Conservation (phyloP, 2,888 invertebrate species). For the Alsophila aescularia region DNA sequence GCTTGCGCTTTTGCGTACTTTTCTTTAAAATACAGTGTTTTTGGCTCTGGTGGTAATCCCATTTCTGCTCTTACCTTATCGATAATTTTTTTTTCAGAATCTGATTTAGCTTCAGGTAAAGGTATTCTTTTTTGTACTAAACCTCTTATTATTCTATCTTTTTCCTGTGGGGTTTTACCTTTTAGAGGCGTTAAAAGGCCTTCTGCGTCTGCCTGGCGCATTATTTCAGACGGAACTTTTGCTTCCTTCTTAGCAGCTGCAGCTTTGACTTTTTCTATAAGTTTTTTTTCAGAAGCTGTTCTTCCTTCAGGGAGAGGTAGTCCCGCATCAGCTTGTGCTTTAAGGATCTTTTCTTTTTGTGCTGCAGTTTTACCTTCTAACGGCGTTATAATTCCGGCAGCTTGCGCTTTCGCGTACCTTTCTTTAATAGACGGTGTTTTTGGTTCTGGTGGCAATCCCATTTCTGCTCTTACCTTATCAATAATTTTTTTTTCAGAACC, state of each 20-base stretch:
- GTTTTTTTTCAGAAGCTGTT: constrained; percentile 39
- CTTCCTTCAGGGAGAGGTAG: constrained; percentile 39
- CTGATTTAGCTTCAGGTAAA: constrained; percentile 37
- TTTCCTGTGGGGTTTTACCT: constrained; percentile 43
- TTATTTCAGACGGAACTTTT: no score
- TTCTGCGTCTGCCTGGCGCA: no score
- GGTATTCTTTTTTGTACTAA: constrained; percentile 35
- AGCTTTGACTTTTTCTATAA: constrained; percentile 26
- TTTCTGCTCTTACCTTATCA: constrained; percentile 37
- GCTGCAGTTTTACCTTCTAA: constrained; percentile 39
- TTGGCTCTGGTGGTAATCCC: not conserved
- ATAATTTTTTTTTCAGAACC: constrained; percentile 45
- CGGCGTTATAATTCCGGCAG: constrained; percentile 37
- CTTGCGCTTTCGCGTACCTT: constrained; percentile 26
- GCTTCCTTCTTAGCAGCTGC: constrained; percentile 16
- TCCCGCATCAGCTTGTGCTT: constrained; percentile 34
- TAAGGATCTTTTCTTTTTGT: constrained; percentile 44
- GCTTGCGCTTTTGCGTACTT: no score
- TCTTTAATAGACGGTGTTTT: no score
- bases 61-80: constrained; percentile 15
- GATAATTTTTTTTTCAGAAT: constrained; percentile 36
- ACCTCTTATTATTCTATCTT: constrained; percentile 41
- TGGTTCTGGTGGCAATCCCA: constrained; percentile 48
- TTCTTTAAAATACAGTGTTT: constrained; percentile 4
- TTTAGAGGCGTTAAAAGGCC: not conserved